A percentile compares a stretch with the other conserved stretches of the same genome.
These are phyloP conservation scores for Ophonus ardosiacus DNA, from an alignment of 2,888 invertebrate species.

Conservation along the genomic window DNA sequence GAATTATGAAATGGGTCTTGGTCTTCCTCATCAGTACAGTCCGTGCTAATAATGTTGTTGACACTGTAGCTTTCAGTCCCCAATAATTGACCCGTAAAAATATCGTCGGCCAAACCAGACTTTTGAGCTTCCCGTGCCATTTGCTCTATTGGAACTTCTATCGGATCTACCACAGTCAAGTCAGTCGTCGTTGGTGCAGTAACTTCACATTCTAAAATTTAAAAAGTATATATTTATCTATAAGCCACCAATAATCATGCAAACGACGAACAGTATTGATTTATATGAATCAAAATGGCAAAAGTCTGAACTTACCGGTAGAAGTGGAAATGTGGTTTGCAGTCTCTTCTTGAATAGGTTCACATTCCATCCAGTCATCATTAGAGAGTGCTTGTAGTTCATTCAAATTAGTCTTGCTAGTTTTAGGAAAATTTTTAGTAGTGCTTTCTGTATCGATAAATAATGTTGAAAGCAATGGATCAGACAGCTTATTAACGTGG, in stretches of 20 bases:
- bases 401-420: conserved; percentile 34
- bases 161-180: conserved; percentile 25
- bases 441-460: conserved; percentile 19
- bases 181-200: conserved; percentile 29
- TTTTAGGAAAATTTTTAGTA: conserved; percentile 22
- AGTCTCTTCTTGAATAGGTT: conserved; percentile 34
- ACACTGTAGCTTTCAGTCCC: conserved; percentile 37
- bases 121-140: conserved; percentile 35
- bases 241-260: conserved; percentile 39
- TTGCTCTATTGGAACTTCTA: conserved; percentile 37
- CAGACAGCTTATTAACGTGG: conserved; percentile 21
- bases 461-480: conserved; percentile 35
- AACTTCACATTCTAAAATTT: conserved; percentile 33
- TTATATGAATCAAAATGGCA: conserved; percentile 28
- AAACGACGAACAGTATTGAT: conserved; percentile 28
- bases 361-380: conserved; percentile 25
- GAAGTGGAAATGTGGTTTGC: conserved; percentile 32
- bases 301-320: conserved; percentile 7
- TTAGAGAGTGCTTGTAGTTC: conserved; percentile 34
- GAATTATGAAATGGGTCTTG: conserved; percentile 35
- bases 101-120: conserved; percentile 22
- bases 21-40: conserved; percentile 36
- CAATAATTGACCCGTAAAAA: conserved; percentile 32
- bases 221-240: conserved; percentile 16
- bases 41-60: conserved; percentile 34